Evolutionary conservation across 1,140 invertebrate genomes (phyloP).

Genomic region (Polyergus mexicanus): DNA sequence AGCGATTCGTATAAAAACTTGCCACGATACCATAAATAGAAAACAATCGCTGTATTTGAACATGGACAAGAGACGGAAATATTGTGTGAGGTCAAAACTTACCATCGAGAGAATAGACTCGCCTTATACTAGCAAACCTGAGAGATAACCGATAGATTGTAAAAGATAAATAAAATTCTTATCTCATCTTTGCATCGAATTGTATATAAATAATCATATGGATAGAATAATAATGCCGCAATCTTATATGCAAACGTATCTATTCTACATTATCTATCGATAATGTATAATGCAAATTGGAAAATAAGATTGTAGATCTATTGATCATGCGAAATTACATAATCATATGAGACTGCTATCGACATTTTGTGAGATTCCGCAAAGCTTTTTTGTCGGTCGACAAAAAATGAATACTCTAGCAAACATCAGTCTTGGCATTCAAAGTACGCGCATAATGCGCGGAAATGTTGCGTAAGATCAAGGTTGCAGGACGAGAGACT

Average conservation of each 20-base stretch:
- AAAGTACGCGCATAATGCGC: slow-evolving; percentile 47
- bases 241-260: slow-evolving; percentile 11
- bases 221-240: slow-evolving; percentile 33
- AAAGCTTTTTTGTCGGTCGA: background rate
- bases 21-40: background rate
- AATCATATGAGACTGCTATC: background rate
- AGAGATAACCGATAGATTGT: slow-evolving; percentile 52
- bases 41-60: background rate
- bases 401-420: background rate
- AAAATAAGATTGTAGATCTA: slow-evolving; percentile 33
- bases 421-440: slow-evolving; percentile 10
- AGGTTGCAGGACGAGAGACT: slow-evolving; percentile 36
- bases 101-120: background rate
- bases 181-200: slow-evolving; percentile 15
- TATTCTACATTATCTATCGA: slow-evolving; percentile 45
- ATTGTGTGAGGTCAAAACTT: background rate
- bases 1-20: background rate
- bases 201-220: slow-evolving; percentile 17
- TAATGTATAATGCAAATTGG: slow-evolving; percentile 12
- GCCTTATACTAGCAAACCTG: slow-evolving; percentile 19
- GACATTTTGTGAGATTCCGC: background rate
- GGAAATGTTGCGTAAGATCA: slow-evolving; percentile 74
- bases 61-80: background rate
- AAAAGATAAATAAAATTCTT: slow-evolving; percentile 59
- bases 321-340: slow-evolving; percentile 15